phyloP scores from a whole-genome alignment of 2,113 vertebrate species.

The Podiceps cristatus region DNA sequence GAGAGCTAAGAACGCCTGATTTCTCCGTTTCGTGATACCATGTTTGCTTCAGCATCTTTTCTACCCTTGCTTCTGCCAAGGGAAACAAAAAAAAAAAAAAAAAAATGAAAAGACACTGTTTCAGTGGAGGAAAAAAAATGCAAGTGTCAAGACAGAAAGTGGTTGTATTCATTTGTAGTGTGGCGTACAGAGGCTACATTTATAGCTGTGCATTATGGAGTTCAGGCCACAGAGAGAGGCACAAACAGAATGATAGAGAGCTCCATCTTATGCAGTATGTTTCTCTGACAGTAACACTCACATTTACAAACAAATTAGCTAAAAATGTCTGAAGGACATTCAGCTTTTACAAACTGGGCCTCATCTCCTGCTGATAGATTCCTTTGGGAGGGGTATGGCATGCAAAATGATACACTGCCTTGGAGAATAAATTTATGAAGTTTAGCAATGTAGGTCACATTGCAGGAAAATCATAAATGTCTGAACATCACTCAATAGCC shows the following conservation, averaged over 20 bases:
- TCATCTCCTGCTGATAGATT: slow-evolving; percentile 77
- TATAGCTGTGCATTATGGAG: slow-evolving; percentile 19
- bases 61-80: not conserved
- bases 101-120: not conserved
- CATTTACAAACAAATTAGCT: slow-evolving; percentile 80
- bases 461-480: slow-evolving; percentile 46
- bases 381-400: slow-evolving; percentile 53
- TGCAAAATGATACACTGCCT: slow-evolving; percentile 55
- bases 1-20: not conserved
- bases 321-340: slow-evolving; percentile 75
- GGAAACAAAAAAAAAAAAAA: not conserved
- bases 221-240: slow-evolving; percentile 23
- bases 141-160: not conserved
- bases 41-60: not conserved
- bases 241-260: slow-evolving; percentile 51
- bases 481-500: slow-evolving; percentile 53
- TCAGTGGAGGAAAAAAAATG: not conserved
- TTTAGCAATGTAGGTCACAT: slow-evolving; percentile 72
- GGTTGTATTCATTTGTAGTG: not conserved
- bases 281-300: slow-evolving; percentile 67
- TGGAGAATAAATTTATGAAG: slow-evolving; percentile 66
- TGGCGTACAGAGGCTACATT: not conserved
- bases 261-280: slow-evolving; percentile 19
- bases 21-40: not conserved
- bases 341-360: slow-evolving; percentile 74